These are phyloP conservation scores for Limonius californicus DNA, from an alignment of 1,140 invertebrate species.

Conservation along the genomic window DNA sequence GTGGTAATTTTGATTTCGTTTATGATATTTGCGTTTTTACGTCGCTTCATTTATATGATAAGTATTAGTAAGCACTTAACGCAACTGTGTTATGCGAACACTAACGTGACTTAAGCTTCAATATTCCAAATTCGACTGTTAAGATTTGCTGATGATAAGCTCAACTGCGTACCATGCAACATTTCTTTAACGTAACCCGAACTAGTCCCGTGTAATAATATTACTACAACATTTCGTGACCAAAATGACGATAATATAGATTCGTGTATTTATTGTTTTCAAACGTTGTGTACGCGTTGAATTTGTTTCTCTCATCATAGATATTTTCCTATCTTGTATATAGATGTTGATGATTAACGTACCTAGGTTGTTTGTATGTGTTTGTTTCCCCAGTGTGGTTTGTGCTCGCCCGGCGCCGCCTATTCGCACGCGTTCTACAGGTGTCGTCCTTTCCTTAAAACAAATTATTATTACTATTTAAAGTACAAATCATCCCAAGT, in stretches of 20 bases:
- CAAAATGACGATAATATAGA: conserved; percentile 38
- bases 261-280: conserved; percentile 26
- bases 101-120: conserved; percentile 16
- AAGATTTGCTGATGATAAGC: conserved; percentile 1
- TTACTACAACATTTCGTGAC: conserved; percentile 42
- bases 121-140: neutral
- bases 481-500: too few relatives aligned
- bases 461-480: too few relatives aligned
- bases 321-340: conserved; percentile 42
- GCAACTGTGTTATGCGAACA: conserved; percentile 17
- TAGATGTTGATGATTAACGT: conserved; percentile 43
- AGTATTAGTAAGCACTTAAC: conserved; percentile 12
- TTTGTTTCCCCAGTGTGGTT: conserved; percentile 33
- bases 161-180: conserved; percentile 2
- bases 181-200: conserved; percentile 36
- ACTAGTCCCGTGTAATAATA: conserved; percentile 41
- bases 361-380: conserved; percentile 38
- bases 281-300: conserved; percentile 32
- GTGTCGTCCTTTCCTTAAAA: neutral
- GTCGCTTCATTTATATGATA: neutral
- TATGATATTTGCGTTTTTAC: neutral
- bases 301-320: conserved; percentile 36
- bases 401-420: conserved; percentile 12
- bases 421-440: too few relatives aligned
- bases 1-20: conserved; percentile 1